Evolutionary conservation across 2,113 vertebrate genomes (phyloP).

Genomic region (Clarias macrocephalus): DNA sequence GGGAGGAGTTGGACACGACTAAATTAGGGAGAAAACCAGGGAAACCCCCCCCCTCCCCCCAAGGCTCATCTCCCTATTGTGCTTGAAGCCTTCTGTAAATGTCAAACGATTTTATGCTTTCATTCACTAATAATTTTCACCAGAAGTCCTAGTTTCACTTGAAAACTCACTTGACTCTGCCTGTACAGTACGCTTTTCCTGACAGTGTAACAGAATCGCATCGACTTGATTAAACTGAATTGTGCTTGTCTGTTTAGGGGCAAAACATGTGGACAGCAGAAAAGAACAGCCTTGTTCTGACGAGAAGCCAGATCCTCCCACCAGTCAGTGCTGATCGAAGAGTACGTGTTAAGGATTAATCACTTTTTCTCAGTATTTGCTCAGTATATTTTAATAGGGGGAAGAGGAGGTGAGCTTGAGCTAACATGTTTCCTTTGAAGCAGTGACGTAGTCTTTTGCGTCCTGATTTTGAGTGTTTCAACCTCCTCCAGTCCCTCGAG

Average conservation of each 20-base stretch:
- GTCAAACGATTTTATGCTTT: too few relatives aligned
- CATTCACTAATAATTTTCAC: too few relatives aligned
- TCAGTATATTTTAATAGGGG: not conserved
- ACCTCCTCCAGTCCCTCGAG: not conserved
- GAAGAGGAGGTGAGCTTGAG: not conserved
- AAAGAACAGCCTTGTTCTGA: conserved; percentile 14
- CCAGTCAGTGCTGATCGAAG: conserved; percentile 38
- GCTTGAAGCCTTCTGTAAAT: too few relatives aligned
- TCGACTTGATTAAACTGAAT: not conserved
- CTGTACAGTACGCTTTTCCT: not conserved
- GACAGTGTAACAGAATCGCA: not conserved
- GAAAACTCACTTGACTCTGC: not conserved
- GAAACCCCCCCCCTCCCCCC: too few relatives aligned
- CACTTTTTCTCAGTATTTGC: not conserved
- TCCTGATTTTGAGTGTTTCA: not conserved
- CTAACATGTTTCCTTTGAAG: not conserved
- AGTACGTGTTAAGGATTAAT: conserved; percentile 33
- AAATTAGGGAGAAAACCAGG: too few relatives aligned
- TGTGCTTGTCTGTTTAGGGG: conserved; percentile 22
- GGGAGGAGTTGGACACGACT: too few relatives aligned
- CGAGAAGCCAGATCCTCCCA: conserved; percentile 32
- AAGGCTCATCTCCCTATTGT: too few relatives aligned
- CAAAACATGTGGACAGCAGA: conserved; percentile 31
- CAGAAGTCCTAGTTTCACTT: too few relatives aligned
- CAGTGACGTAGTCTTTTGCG: not conserved